A percentile compares a stretch with the other conserved stretches of the same genome.
Evolutionary conservation across 64 coral and sea anemone genomes (phyloP).

Genomic region (Pocillopora damicornis): DNA sequence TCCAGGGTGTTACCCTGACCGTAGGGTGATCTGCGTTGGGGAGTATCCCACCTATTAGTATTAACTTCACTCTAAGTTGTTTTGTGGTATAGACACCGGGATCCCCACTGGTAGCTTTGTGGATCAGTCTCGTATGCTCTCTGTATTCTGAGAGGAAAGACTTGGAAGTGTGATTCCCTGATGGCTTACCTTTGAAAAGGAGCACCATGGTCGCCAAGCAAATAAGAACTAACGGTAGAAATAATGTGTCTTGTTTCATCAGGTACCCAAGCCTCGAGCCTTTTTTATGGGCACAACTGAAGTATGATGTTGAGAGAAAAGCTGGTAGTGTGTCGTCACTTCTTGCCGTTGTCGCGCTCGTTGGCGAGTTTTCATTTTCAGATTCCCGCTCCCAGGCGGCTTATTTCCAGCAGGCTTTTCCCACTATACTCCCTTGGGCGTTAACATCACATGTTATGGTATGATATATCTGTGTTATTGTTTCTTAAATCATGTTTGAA

Average conservation of each 20-base stretch:
- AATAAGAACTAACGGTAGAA: background rate
- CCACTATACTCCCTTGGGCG: constrained; percentile 41
- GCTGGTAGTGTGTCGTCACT: constrained; percentile 51
- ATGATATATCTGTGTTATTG: background rate
- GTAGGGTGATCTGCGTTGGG: too few relatives aligned
- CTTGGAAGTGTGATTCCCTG: too few relatives aligned
- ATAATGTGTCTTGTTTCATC: background rate
- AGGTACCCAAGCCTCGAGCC: constrained; percentile 55
- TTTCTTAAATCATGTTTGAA: background rate
- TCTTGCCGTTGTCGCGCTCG: constrained; percentile 36
- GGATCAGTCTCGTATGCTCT: too few relatives aligned
- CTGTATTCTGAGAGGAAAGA: too few relatives aligned
- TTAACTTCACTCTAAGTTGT: too few relatives aligned
- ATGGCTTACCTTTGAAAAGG: too few relatives aligned
- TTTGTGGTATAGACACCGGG: too few relatives aligned
- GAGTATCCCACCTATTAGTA: too few relatives aligned
- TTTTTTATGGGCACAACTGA: constrained; percentile 66
- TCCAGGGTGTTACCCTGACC: too few relatives aligned
- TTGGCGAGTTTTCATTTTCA: constrained; percentile 41
- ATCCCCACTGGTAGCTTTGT: too few relatives aligned
- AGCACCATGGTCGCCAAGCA: too few relatives aligned
- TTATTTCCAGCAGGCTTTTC: constrained; percentile 49
- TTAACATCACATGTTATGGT: constrained; percentile 21
- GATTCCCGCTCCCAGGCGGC: constrained; percentile 23
- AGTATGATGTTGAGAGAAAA: constrained; percentile 39